Evolutionary conservation across 2,797 vertebrate species (phyloP), one percentile per base, ranked within the genome.

Genomic region (Coccyzus lansbergi): DNA sequence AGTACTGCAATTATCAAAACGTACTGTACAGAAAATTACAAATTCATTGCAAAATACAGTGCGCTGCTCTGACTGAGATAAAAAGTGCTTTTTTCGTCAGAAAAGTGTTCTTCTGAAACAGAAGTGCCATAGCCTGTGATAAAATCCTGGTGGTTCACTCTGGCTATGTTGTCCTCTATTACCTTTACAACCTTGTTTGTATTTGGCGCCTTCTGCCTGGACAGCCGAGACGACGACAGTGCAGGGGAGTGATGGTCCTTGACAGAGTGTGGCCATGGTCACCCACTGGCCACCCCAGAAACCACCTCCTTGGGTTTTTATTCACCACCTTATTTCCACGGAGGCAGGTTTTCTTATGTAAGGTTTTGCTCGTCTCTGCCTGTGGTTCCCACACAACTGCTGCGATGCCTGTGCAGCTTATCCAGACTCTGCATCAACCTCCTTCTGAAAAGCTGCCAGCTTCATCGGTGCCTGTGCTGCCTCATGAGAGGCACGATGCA

Each of bases 401-500:
- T 20, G 49, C 76, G 92, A 70, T 84, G 78, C 78, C 64, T 56
- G 68, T 22, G 6, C 0, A 29, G 76, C 75, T 8, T 34, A 52
- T 31, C 71, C 40, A 40, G 77, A 33, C 67, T 78, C 90, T 58
- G 70, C 63, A 34, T 64, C 5, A 11, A 64, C 29, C 33, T 90
- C 34, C 46, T 42, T 74, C 58, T 3, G 1, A 19, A 40, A 33
- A 10, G 36, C 19, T 0, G 11, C 28, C 1, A 1, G 25, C 33
- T 76, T 99, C 98, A 99, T 97, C 98, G 99, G 75, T 99, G 99
- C 83, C 99, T 98, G 94, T 99, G 99, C 95, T 99, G 99, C 97
- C 99, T 98, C 99, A 99, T 99, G 83, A 99, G 99, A 55, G 99
- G 99, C 70, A 99, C 98, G 36, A 99, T 99, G 98, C 99, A 99